Conservation (phyloP, 2,113 vertebrate species). For the Ciconia stormi region DNA sequence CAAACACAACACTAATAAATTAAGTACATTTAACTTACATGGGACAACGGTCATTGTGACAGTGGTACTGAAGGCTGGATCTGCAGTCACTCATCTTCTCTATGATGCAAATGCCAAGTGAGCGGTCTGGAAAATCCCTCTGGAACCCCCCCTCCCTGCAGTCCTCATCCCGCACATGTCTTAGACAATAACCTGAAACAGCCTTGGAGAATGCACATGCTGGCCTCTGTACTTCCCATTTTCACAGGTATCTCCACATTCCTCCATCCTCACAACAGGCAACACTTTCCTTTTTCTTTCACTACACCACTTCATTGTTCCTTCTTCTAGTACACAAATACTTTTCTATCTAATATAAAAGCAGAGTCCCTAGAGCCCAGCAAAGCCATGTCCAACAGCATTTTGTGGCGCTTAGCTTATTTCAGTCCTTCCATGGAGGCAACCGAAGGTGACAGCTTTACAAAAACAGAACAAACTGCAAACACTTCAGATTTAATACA, state of each 20-base stretch:
- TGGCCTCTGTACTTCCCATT: not conserved
- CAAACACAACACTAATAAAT: conserved; percentile 51
- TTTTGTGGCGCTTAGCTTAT: not conserved
- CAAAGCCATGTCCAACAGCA: not conserved
- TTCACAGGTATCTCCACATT: not conserved
- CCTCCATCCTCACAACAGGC: not conserved
- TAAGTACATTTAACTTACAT: conserved; percentile 51
- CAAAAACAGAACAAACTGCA: not conserved
- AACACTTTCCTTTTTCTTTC: not conserved
- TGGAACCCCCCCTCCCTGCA: not conserved
- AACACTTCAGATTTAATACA: not conserved
- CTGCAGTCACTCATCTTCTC: not conserved
- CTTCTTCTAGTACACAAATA: not conserved
- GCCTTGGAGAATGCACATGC: not conserved
- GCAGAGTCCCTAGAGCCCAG: not conserved
- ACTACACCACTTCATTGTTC: not conserved
- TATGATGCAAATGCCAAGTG: not conserved
- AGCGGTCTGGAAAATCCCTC: not conserved
- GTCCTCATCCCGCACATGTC: rapidly evolving
- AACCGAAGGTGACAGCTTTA: not conserved
- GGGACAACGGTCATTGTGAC: not conserved
- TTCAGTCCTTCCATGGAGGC: not conserved
- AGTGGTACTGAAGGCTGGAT: not conserved
- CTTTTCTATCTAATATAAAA: not conserved
- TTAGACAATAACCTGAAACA: not conserved